Base-by-base conservation (phyloP, 2,797 vertebrate species). In the Lacerta viridis region DNA sequence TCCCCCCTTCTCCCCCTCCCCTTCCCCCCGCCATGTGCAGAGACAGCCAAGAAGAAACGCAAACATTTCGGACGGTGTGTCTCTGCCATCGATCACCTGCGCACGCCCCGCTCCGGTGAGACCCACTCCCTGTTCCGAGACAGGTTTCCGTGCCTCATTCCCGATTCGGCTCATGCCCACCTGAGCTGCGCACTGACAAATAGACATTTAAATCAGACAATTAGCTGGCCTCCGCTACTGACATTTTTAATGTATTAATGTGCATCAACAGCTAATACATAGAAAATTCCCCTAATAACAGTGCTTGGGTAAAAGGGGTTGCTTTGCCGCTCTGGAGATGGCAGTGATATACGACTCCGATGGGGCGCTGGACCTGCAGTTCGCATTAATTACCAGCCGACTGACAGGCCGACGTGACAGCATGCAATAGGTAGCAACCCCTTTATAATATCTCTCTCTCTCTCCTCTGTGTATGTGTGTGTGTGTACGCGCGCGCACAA, bases 151-250 rank as follows among this genome's bases (percentile, higher is more conserved):
- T 91, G 94, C 89, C 94, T 96, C 95, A 96, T 95, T 95, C 94
- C 85, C 43, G 89, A 95, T 96, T 96, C 96, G 82, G 87, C 93
- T 94, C 87, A 94, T 92, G 89, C 88, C 85, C 85, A 94, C 94
- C 94, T 93, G 94, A 92, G 94, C 92, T 89, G 83, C 92, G 90
- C 83, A 91, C 95, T 96, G 96, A 97, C 97, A 97, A 97, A 97
- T 96, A 97, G 97, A 96, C 97, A 96, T 97, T 96, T 97, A 96
- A 97, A 97, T 96, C 96, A 96, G 96, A 97, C 96, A 97, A 97
- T 97, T 97, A 97, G 95, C 92, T 82, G 92, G 92, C 90, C 93
- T 80, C 84, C 89, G 8, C 92, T 86, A 86, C 93, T 96, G 96
- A 96, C 96, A 96, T 96, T 95, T 94, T 93, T 95, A 96, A 96